Percentiles rank a stretch among this genome's conserved stretches.
Conservation (phyloP, 2,888 invertebrate species). For the Nemapogon koenigi region DNA sequence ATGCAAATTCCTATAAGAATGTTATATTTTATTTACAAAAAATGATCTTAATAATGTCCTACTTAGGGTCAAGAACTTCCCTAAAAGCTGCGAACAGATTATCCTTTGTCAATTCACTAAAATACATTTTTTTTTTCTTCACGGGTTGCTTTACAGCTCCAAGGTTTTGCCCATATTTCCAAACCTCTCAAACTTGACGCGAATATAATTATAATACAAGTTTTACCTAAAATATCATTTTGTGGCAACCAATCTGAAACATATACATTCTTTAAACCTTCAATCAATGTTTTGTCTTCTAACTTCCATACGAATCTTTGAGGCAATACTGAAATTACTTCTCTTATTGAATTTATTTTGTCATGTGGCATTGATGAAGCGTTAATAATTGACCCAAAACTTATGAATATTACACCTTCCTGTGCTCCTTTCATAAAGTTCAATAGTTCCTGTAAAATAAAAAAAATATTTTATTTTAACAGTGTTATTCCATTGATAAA, state of each 20-base stretch:
- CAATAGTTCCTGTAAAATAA: slow-evolving; percentile 56
- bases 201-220: no score
- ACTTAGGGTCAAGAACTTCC: slow-evolving; percentile 61
- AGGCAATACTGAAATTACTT: slow-evolving; percentile 67
- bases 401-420: slow-evolving; percentile 76
- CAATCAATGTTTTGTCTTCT: slow-evolving; percentile 67
- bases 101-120: no score
- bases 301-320: slow-evolving; percentile 82
- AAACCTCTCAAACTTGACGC: no score
- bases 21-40: no score
- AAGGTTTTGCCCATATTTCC: no score
- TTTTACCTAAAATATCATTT: slow-evolving; percentile 73
- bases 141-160: no score
- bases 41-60: slow-evolving; percentile 22
- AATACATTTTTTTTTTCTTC: no score
- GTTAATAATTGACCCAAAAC: slow-evolving; percentile 78
- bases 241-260: slow-evolving; percentile 74
- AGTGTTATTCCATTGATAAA: no score
- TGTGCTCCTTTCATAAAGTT: slow-evolving; percentile 69
- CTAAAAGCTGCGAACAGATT: slow-evolving; percentile 52
- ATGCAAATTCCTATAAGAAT: no score
- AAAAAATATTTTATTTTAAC: slow-evolving; percentile 10
- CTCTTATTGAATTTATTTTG: slow-evolving; percentile 64
- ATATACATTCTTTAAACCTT: slow-evolving; percentile 69
- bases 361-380: slow-evolving; percentile 67